Evolutionary conservation across 2,888 invertebrate species (phyloP), one percentile per base, ranked within the genome.

Genomic region (Drosophila histrio): DNA sequence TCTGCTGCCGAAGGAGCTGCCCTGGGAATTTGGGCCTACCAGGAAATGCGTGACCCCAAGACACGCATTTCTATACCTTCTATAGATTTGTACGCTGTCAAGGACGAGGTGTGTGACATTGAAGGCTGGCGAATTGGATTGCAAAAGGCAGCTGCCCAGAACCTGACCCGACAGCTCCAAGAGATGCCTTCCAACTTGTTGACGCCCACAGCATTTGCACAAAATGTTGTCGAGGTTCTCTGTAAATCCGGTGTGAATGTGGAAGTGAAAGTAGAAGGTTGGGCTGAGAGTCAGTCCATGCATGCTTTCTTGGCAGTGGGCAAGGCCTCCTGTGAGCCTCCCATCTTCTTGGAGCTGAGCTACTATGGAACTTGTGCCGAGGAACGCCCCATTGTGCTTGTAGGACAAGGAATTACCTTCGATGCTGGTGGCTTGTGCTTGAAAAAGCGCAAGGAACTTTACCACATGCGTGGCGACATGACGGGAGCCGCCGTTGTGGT

Each of bases 401-500:
- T 97, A 15, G 96, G 96, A 0, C 94, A 94, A 83, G 94, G 94
- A 1, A 93, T 94, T 3, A 94, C 94, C 0, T 94, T 93, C 88
- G 94, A 95, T 89, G 95, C 95, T 76, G 97, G 97, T 28, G 96
- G 96, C 52, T 91, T 96, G 56, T 95, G 95, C 67, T 89, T 96
- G 44, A 96, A 96, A 30, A 6, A 79, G 15, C 64, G 71, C 2
- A 3, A 34, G 0, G 89, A 89, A 19, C 68, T 89, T 0, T 79
- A 68, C 44, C 65, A 80, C 22, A 96, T 96, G 96, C 93, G 95
- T 67, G 96, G 95, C 1, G 97, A 97, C 86, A 96, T 97, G 96
- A 96, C 96, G 0, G 97, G 97, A 1, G 97, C 96, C 0, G 97
- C 97, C 0, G 95, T 95, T 83, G 95, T 96, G 1, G 92, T 95